Base-by-base conservation (phyloP, 2,888 invertebrate genomes). In the Troides helena region DNA sequence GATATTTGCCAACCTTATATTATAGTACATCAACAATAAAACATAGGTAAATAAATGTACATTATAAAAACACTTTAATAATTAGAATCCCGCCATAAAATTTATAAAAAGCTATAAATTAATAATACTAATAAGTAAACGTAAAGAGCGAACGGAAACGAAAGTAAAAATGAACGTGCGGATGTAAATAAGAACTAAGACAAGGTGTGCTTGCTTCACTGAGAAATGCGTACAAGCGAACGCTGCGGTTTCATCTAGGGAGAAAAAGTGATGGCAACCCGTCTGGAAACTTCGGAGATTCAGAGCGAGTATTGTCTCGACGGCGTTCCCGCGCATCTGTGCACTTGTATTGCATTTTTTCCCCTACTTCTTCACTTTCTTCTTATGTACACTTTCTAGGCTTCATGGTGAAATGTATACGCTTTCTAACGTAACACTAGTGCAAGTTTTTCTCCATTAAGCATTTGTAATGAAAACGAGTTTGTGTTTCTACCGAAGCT, bases 121-220 rank as follows among this genome's bases (percentile, higher is more conserved):
- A n/a, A n/a, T n/a, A n/a, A n/a, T n/a, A n/a, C n/a, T n/a, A n/a
- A n/a, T n/a, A n/a, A 62, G 23, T 0, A 30, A 43, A 61, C 53
- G 79, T 80, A 81, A 83, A 90, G 88, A 90, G 91, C 89, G 91
- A 91, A 88, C 85, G 89, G 89, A 90, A 90, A 90, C 88, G 92
- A 92, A 92, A 92, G 92, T 92, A 92, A 92, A 91, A 92, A 90
- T 91, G 88, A 90, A 87, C 86, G 85, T 89, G 89, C 84, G 81
- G 86, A 84, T 87, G 89, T 84, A 78, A 77, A 77, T 78, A 87
- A 88, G 88, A 90, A 88, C 85, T 87, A 88, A 87, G 87, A 84
- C 83, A 86, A 85, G 89, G 82, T 84, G 86, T 83, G 83, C 80
- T 80, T 82, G 83, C 80, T 80, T 82, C 77, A 79, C 71, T 75